Percentiles rank a stretch among this genome's conserved stretches.
phyloP scores from a whole-genome alignment of 2,113 vertebrate species.

The Anhinga rufa region DNA sequence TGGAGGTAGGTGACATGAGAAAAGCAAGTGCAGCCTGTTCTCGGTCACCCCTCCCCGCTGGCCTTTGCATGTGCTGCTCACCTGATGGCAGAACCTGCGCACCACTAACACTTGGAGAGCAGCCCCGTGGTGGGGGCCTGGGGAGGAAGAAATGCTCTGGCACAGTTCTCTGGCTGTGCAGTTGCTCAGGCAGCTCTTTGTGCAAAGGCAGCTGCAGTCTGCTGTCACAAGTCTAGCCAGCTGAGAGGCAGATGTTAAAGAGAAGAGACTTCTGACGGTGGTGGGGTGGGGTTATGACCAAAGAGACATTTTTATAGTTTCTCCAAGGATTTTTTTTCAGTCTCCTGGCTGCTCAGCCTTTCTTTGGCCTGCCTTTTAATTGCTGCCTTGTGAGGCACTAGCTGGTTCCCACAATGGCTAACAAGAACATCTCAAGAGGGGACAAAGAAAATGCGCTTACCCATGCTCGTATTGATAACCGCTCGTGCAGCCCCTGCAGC shows the following conservation, averaged over 20 bases:
- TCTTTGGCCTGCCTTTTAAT: not conserved
- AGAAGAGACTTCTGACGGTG: accelerated
- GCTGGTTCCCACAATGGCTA: not conserved
- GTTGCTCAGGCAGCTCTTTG: not conserved
- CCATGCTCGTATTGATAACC: accelerated
- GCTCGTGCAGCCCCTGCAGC: not conserved
- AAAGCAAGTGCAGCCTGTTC: not conserved
- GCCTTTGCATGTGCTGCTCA: accelerated
- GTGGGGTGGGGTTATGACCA: not conserved
- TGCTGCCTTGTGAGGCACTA: not conserved
- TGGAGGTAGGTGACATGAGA: not conserved
- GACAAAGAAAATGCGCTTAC: not conserved
- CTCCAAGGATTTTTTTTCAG: not conserved
- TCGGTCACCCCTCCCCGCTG: not conserved
- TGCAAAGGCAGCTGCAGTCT: not conserved
- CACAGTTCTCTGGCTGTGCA: accelerated
- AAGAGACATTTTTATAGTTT: not conserved
- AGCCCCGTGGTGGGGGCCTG: accelerated
- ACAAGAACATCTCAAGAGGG: not conserved
- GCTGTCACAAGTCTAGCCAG: not conserved
- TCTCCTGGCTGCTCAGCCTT: not conserved
- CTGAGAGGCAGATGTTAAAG: not conserved
- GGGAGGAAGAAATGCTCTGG: not conserved
- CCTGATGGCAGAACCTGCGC: not conserved
- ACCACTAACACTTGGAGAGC: not conserved